These are phyloP conservation scores for Falcunculus frontatus DNA, from an alignment of 2,113 vertebrate genomes.

Conservation along the genomic window DNA sequence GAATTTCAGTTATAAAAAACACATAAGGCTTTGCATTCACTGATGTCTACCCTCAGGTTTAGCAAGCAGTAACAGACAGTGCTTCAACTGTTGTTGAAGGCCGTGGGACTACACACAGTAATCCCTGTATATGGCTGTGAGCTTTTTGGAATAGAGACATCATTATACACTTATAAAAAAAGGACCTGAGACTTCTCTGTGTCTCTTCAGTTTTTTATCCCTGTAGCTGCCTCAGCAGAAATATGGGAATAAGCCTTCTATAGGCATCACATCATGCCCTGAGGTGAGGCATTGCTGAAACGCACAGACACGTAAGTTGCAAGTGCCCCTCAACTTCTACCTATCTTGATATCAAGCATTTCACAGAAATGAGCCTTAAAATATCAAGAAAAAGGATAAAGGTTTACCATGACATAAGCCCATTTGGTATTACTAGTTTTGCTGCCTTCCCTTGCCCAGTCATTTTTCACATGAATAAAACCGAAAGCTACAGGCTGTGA, in stretches of 20 bases:
- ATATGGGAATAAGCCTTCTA: not conserved
- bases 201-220: not conserved
- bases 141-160: not conserved
- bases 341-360: not conserved
- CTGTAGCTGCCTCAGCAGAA: not conserved
- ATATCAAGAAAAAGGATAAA: not conserved
- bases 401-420: not conserved
- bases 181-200: not conserved
- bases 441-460: not conserved
- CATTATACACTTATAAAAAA: constrained; percentile 18
- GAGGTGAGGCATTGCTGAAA: not conserved
- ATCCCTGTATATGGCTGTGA: not conserved
- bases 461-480: not conserved
- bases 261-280: not conserved
- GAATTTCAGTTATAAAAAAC: constrained; percentile 17
- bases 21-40: constrained; percentile 32
- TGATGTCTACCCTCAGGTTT: not conserved
- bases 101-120: not conserved
- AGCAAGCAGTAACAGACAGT: not conserved
- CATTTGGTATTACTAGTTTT: not conserved
- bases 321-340: not conserved
- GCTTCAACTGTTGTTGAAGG: not conserved
- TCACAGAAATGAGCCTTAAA: not conserved
- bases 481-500: not conserved
- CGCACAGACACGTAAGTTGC: not conserved